A percentile compares a stretch with the other conserved stretches of the same genome.
Conservation (phyloP, 1,140 invertebrate species). For the Calliphora vicina region DNA sequence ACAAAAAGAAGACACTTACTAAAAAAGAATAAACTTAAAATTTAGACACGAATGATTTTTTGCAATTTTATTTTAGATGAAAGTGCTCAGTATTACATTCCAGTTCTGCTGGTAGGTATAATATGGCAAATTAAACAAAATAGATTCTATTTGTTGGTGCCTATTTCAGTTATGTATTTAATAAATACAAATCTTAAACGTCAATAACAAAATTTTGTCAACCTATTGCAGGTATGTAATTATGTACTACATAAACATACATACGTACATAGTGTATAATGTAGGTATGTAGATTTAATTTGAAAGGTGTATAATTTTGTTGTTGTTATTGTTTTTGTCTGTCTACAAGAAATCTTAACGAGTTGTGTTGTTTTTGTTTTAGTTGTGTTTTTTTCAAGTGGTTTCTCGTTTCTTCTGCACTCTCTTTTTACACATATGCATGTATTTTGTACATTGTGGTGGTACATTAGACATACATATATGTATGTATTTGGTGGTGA, state of each 20-base stretch:
- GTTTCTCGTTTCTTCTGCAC: neutral
- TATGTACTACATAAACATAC: no score
- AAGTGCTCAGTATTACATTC: no score
- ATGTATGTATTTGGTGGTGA: no score
- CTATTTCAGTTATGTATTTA: neutral
- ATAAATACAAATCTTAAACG: no score
- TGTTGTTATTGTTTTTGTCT: slow-evolving; percentile 28
- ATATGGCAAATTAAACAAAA: no score
- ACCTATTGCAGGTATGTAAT: slow-evolving; percentile 39
- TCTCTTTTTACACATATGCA: neutral
- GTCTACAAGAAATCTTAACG: neutral
- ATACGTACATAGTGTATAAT: no score
- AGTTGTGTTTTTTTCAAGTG: slow-evolving; percentile 10
- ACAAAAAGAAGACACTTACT: no score
- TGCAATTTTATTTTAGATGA: no score
- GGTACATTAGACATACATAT: neutral
- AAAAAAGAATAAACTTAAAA: no score
- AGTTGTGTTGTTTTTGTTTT: neutral
- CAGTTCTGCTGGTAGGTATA: no score
- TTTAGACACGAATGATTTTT: no score
- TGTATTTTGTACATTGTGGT: neutral
- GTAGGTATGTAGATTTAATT: slow-evolving; percentile 37
- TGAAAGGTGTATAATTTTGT: slow-evolving; percentile 49
- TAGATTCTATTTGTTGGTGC: no score
- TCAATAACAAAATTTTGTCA: neutral